These are phyloP conservation scores for Euthynnus affinis DNA, from an alignment of 2,797 vertebrate species.

Conservation along the genomic window DNA sequence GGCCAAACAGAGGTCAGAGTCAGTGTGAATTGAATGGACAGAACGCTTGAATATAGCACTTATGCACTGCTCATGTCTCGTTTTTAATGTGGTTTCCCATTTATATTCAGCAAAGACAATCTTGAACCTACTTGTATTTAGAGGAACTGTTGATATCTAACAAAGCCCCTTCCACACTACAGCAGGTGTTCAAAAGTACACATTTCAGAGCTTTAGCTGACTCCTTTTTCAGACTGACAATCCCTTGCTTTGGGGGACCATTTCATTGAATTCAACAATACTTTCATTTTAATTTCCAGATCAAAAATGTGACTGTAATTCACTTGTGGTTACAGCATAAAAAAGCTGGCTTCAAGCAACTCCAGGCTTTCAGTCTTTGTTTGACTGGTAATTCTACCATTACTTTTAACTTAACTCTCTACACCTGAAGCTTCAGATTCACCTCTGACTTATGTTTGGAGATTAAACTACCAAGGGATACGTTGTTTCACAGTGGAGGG, in stretches of 20 bases:
- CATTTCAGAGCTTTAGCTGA: conserved; percentile 19
- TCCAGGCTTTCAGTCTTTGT: neutral
- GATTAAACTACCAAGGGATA: conserved; percentile 36
- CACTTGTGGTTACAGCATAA: conserved; percentile 34
- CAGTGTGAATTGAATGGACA: no score
- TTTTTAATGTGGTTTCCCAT: no score
- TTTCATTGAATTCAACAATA: conserved; percentile 46
- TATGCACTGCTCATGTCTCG: no score
- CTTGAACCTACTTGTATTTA: neutral
- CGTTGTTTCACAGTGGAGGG: conserved; percentile 49
- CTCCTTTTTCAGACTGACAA: conserved; percentile 17
- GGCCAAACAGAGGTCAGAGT: no score
- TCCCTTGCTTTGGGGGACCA: conserved; percentile 8
- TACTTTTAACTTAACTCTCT: conserved; percentile 27
- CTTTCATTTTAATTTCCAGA: conserved; percentile 56
- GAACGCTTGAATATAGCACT: no score
- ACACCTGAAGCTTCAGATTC: conserved; percentile 37
- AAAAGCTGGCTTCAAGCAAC: conserved; percentile 35
- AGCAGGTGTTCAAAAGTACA: conserved; percentile 12
- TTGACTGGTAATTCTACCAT: conserved; percentile 19
- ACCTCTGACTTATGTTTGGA: conserved; percentile 50
- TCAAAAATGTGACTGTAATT: conserved; percentile 40
- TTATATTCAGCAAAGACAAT: neutral
- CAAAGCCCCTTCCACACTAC: conserved; percentile 9
- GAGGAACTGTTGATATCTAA: conserved; percentile 16